Percentiles rank a stretch among this genome's conserved stretches.
Conservation (phyloP, 2,888 invertebrate species). For the Eupelmus urozonus region DNA sequence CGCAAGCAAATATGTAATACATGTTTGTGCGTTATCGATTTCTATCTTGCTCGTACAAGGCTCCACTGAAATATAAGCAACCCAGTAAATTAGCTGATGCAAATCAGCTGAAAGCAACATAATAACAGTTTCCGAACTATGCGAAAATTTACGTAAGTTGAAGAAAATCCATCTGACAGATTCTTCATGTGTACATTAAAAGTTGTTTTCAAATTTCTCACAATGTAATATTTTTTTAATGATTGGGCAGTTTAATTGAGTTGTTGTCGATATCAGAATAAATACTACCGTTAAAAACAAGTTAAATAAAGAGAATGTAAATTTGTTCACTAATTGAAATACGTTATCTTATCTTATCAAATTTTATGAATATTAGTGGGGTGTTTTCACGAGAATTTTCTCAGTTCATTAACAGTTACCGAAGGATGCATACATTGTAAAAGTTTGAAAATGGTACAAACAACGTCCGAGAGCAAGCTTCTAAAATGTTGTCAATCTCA, state of each 20-base stretch:
- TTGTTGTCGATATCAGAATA: too few species aligned
- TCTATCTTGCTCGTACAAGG: conserved; percentile 20
- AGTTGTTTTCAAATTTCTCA: too few species aligned
- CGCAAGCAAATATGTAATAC: conserved; percentile 20
- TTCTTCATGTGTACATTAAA: too few species aligned
- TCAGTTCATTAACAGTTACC: neutral
- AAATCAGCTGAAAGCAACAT: conserved; percentile 25
- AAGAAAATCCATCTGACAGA: too few species aligned
- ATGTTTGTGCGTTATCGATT: conserved; percentile 27
- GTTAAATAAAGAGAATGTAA: too few species aligned
- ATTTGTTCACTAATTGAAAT: neutral
- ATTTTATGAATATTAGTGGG: too few species aligned
- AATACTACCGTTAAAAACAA: too few species aligned
- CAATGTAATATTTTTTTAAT: too few species aligned
- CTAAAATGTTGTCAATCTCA: neutral
- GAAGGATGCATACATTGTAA: neutral
- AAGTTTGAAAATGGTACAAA: neutral
- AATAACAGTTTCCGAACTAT: neutral
- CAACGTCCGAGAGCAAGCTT: neutral
- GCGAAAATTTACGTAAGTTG: neutral
- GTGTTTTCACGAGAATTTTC: too few species aligned
- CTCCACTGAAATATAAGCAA: conserved; percentile 36
- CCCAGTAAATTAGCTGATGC: conserved; percentile 45
- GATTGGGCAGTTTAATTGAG: too few species aligned
- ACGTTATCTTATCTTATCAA: conserved; percentile 35